These are phyloP conservation scores for Menidia beryllina DNA, from an alignment of 2,113 vertebrate species.

Conservation along the genomic window DNA sequence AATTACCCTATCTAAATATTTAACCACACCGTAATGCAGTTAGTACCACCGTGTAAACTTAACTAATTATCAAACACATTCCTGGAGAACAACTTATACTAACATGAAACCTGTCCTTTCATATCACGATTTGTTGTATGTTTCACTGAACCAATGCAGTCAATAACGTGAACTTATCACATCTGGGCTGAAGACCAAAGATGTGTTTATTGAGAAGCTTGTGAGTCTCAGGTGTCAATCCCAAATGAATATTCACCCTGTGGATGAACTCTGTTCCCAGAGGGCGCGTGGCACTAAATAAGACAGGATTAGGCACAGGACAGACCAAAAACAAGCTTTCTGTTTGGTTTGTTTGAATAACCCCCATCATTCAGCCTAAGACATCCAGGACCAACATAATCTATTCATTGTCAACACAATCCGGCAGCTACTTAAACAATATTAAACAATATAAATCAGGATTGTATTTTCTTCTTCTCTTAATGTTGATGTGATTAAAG, in stretches of 20 bases:
- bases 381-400: constrained; percentile 63
- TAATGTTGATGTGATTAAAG: too few species aligned
- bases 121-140: constrained; percentile 21
- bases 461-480: constrained; percentile 13
- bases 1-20: constrained; percentile 11
- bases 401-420: constrained; percentile 73
- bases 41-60: too few species aligned
- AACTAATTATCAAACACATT: constrained; percentile 9
- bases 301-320: constrained; percentile 57
- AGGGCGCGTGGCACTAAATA: constrained; percentile 72
- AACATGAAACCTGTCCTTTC: not conserved
- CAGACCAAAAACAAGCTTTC: constrained; percentile 61
- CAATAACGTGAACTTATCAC: constrained; percentile 39
- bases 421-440: constrained; percentile 63
- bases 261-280: constrained; percentile 79
- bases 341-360: constrained; percentile 73
- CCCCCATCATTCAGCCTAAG: constrained; percentile 59
- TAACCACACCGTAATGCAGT: not conserved
- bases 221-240: constrained; percentile 87
- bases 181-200: constrained; percentile 39
- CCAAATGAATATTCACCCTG: constrained; percentile 87
- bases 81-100: constrained; percentile 6
- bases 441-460: constrained; percentile 26
- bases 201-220: constrained; percentile 42
- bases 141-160: constrained; percentile 56